phyloP scores from a whole-genome alignment of 2,113 vertebrate genomes.

The Alouatta palliata region DNA sequence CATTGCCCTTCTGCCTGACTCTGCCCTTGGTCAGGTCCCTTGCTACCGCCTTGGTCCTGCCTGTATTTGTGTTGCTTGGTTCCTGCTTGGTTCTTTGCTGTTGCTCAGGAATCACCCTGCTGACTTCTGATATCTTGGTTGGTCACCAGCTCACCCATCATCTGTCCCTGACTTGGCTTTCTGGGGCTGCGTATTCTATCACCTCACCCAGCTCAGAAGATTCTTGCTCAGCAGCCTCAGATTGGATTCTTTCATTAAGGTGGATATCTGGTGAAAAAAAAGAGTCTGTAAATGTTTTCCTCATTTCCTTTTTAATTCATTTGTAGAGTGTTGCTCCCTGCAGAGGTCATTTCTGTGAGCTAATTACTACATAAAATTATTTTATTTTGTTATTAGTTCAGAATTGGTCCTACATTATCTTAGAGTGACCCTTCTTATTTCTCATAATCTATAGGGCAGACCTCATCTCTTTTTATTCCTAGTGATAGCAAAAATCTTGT shows the following conservation, averaged over 20 bases:
- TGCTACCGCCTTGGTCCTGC: rapidly evolving
- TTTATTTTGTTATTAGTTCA: conserved; percentile 61
- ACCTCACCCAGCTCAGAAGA: background rate
- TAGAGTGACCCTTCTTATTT: conserved; percentile 3
- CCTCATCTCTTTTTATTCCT: background rate
- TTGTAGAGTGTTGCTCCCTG: background rate
- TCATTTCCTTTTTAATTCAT: conserved; percentile 42
- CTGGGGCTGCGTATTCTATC: background rate
- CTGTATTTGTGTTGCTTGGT: background rate
- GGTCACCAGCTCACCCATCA: background rate
- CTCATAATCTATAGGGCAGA: background rate
- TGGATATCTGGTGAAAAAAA: background rate
- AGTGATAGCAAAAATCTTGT: background rate
- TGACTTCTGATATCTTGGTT: background rate
- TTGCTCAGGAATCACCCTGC: background rate
- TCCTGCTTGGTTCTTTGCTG: background rate
- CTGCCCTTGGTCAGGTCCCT: background rate
- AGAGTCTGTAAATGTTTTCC: conserved; percentile 19
- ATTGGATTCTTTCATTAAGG: background rate
- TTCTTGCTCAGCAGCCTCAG: background rate
- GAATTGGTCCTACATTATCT: conserved; percentile 48
- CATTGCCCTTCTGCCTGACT: background rate
- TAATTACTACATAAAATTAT: conserved; percentile 4
- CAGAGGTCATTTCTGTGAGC: conserved; percentile 46
- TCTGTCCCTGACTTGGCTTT: background rate